A percentile compares a stretch with the other conserved stretches of the same genome.
Conservation (phyloP, 2,113 vertebrate genomes). For the Salminus brasiliensis region DNA sequence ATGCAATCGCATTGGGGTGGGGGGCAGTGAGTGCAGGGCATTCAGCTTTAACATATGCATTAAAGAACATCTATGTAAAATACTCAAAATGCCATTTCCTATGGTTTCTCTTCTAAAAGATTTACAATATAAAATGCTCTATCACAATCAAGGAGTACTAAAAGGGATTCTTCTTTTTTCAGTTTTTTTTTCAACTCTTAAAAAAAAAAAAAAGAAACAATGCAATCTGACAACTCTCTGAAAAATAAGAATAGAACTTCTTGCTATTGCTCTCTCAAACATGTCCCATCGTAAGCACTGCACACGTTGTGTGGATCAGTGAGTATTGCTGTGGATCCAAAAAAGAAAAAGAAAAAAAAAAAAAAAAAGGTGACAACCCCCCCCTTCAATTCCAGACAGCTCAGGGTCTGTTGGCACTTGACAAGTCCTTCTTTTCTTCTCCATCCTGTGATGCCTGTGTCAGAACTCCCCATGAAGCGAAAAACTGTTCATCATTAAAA, state of each 20-base stretch:
- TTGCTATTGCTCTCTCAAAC: constrained; percentile 73
- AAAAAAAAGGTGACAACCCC: constrained; percentile 58
- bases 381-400: constrained; percentile 80
- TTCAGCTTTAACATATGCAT: constrained; percentile 60
- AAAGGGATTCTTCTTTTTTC: constrained; percentile 64
- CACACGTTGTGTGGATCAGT: constrained; percentile 54
- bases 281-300: constrained; percentile 54
- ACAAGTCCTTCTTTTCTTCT: constrained; percentile 77
- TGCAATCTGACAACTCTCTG: constrained; percentile 54
- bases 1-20: constrained; percentile 51
- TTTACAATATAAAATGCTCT: constrained; percentile 74
- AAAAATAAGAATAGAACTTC: constrained; percentile 68
- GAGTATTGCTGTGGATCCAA: constrained; percentile 75
- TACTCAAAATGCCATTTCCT: constrained; percentile 61
- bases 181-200: too few species aligned
- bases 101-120: constrained; percentile 70
- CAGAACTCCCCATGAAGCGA: constrained; percentile 31
- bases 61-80: constrained; percentile 39
- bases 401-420: constrained; percentile 94
- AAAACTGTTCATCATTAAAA: constrained; percentile 17
- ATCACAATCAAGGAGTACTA: constrained; percentile 72
- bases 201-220: constrained; percentile 45
- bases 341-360: neutral
- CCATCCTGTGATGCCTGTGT: too few species aligned
- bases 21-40: constrained; percentile 48